Evolutionary conservation across 2,797 vertebrate species (phyloP).

Genomic region (Peromyscus nudipes): DNA sequence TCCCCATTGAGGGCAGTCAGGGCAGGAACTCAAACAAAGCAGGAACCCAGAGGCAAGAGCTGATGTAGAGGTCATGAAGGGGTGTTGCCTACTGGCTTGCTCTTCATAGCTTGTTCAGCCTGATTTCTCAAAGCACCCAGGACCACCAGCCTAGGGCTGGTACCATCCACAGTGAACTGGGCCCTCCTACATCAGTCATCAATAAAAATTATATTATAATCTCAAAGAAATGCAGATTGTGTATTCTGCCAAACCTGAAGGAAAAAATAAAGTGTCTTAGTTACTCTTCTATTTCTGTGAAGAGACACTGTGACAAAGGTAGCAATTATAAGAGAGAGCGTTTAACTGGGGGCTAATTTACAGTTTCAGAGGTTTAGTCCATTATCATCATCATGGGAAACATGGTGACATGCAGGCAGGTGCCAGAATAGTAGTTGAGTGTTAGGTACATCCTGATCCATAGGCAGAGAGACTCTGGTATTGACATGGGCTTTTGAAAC

Average conservation of each 20-base stretch:
- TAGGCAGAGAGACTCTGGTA: background rate
- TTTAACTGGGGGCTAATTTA: background rate
- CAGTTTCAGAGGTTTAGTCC: background rate
- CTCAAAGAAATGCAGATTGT: background rate
- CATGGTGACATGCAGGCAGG: no score
- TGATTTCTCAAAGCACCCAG: background rate
- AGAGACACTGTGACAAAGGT: background rate
- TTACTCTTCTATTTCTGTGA: background rate
- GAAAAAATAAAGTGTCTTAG: background rate
- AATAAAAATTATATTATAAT: background rate
- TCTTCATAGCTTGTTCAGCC: background rate
- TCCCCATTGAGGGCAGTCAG: background rate
- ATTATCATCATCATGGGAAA: background rate
- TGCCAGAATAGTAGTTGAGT: background rate
- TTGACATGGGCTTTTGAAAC: background rate
- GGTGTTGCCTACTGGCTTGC: background rate
- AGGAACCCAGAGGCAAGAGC: background rate
- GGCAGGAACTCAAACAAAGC: background rate
- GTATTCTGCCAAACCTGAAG: background rate
- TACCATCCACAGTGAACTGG: background rate
- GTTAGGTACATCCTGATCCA: background rate
- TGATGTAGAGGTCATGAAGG: background rate
- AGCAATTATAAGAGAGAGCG: background rate
- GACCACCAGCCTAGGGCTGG: background rate
- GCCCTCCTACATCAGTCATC: no score